Evolutionary conservation across 2,797 vertebrate species (phyloP).

Genomic region (Epinephelus awoara): DNA sequence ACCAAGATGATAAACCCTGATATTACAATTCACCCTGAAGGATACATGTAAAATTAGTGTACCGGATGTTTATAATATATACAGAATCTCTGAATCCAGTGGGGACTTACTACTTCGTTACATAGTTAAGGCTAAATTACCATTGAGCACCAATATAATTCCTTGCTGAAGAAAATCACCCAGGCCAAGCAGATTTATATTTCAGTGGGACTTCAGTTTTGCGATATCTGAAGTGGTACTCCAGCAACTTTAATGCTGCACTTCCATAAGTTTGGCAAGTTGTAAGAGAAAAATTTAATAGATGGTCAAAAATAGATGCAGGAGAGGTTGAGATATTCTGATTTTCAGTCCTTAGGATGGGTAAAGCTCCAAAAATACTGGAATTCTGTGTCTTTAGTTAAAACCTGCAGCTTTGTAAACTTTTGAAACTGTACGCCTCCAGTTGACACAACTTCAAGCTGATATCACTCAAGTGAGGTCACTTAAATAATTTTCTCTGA

Average conservation of each 20-base stretch:
- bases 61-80: constrained; percentile 28
- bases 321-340: neutral
- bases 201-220: constrained; percentile 15
- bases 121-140: constrained; percentile 61
- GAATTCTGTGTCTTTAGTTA: constrained; percentile 10
- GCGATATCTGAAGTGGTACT: constrained; percentile 20
- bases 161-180: constrained; percentile 26
- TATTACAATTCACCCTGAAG: constrained; percentile 27
- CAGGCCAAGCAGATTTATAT: constrained; percentile 37
- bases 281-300: neutral
- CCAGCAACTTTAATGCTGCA: neutral
- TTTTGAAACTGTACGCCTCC: neutral
- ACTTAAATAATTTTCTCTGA: neutral
- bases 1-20: constrained; percentile 32
- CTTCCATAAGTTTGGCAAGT: constrained; percentile 18
- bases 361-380: constrained; percentile 18
- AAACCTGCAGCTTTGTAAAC: neutral
- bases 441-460: constrained; percentile 4
- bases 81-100: constrained; percentile 37
- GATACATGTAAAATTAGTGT: neutral
- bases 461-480: constrained; percentile 9
- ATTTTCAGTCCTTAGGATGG: constrained; percentile 6
- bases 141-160: constrained; percentile 53
- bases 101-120: constrained; percentile 34
- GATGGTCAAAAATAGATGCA: constrained; percentile 10